phyloP scores from a whole-genome alignment of 2,797 vertebrate species.

The Echeneis naucrates region DNA sequence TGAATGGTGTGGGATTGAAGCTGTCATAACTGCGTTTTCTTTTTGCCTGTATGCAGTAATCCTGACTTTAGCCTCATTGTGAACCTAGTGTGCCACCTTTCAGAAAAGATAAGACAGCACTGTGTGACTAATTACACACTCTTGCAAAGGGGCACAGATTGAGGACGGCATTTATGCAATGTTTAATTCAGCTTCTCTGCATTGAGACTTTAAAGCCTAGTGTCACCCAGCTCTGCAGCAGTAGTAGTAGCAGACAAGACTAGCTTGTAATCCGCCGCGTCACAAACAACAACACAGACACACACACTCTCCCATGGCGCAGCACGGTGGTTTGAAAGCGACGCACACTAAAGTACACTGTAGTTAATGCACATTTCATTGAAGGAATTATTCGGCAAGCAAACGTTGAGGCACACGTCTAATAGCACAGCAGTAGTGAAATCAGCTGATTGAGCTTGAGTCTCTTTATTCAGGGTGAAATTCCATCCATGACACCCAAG shows the following conservation, averaged over 20 bases:
- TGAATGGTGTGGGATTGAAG: conserved; percentile 49
- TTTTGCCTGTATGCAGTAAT: conserved; percentile 57
- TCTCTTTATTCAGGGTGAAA: conserved; percentile 46
- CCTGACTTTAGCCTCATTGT: conserved; percentile 46
- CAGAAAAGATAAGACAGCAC: conserved; percentile 46
- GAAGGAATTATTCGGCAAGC: conserved; percentile 27
- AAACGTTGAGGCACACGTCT: conserved; percentile 22
- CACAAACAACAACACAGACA: conserved; percentile 53
- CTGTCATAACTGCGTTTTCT: conserved; percentile 53
- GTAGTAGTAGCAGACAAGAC: conserved; percentile 48
- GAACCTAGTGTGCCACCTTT: conserved; percentile 42
- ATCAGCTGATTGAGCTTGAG: conserved; percentile 28
- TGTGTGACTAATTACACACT: conserved; percentile 73
- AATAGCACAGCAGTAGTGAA: conserved; percentile 26
- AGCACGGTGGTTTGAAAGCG: conserved; percentile 34
- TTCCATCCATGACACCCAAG: conserved; percentile 44
- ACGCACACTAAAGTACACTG: conserved; percentile 12
- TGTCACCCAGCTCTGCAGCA: conserved; percentile 57
- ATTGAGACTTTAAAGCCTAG: conserved; percentile 67
- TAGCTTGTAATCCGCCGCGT: conserved; percentile 58
- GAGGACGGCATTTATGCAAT: conserved; percentile 68
- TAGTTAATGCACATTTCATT: conserved; percentile 34
- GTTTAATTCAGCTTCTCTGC: conserved; percentile 74
- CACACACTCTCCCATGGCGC: conserved; percentile 21
- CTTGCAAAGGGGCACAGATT: conserved; percentile 73